These are phyloP conservation scores for Pluvialis apricaria DNA, from an alignment of 2,113 vertebrate genomes.

Conservation along the genomic window DNA sequence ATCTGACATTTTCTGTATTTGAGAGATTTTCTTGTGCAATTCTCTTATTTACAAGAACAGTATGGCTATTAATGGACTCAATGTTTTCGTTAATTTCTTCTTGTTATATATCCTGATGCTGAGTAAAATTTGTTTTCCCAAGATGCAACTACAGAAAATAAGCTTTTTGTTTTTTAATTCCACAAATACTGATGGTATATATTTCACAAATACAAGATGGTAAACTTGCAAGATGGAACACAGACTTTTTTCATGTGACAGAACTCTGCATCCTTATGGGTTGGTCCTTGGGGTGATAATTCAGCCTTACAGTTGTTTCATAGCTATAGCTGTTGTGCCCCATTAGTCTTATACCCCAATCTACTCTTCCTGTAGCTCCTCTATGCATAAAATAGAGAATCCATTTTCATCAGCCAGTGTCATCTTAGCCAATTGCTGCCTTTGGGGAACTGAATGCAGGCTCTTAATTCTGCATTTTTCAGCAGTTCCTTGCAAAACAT, in stretches of 20 bases:
- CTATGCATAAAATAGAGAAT: background rate
- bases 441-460: background rate
- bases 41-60: background rate
- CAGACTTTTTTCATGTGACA: background rate
- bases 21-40: background rate
- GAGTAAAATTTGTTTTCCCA: background rate
- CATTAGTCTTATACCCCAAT: background rate
- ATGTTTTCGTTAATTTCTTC: background rate
- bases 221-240: background rate
- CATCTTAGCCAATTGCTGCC: background rate
- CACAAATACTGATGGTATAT: background rate
- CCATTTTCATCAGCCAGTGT: background rate
- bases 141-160: background rate
- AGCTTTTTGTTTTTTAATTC: background rate
- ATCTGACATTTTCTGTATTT: background rate
- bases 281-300: background rate
- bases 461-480: background rate
- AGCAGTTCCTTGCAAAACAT: background rate
- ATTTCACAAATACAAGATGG: background rate
- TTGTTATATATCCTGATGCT: background rate
- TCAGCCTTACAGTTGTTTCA: background rate
- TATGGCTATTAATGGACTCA: background rate
- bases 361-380: background rate
- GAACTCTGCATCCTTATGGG: background rate
- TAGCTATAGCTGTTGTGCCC: background rate